Evolutionary conservation across 2,888 invertebrate species (phyloP).

Genomic region (Ochlodes sylvanus): DNA sequence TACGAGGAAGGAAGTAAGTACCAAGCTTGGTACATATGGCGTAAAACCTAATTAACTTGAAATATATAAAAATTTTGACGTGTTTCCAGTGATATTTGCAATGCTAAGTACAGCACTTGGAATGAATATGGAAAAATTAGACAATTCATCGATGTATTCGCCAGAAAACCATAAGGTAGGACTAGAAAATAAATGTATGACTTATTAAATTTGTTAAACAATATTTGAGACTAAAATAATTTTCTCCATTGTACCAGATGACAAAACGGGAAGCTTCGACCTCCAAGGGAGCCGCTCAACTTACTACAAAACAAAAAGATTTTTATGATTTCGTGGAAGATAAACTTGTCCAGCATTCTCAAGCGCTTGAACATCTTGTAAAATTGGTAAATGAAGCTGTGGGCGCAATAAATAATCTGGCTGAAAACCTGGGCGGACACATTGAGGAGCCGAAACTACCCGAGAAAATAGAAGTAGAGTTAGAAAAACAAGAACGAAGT

Average conservation of each 20-base stretch:
- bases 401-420: conserved; percentile 54
- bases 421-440: conserved; percentile 54
- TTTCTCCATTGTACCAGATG: conserved; percentile 52
- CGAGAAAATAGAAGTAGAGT: conserved; percentile 57
- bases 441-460: conserved; percentile 57
- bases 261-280: conserved; percentile 51
- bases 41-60: no score
- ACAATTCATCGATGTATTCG: conserved; percentile 52
- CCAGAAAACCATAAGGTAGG: conserved; percentile 52
- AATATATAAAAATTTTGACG: conserved; percentile 2
- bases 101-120: conserved; percentile 46
- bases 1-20: no score
- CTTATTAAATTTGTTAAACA: background rate
- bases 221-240: background rate
- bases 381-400: conserved; percentile 52
- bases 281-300: background rate
- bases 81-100: conserved; percentile 39
- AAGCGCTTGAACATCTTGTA: conserved; percentile 62
- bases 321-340: conserved; percentile 59
- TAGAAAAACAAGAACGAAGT: conserved; percentile 46
- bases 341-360: conserved; percentile 61
- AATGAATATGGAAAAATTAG: conserved; percentile 48
- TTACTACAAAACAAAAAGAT: conserved; percentile 40
- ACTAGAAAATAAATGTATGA: conserved; percentile 1
- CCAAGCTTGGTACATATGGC: no score